phyloP scores from a whole-genome alignment of 2,888 invertebrate genomes.

The Ametastegia equiseti region DNA sequence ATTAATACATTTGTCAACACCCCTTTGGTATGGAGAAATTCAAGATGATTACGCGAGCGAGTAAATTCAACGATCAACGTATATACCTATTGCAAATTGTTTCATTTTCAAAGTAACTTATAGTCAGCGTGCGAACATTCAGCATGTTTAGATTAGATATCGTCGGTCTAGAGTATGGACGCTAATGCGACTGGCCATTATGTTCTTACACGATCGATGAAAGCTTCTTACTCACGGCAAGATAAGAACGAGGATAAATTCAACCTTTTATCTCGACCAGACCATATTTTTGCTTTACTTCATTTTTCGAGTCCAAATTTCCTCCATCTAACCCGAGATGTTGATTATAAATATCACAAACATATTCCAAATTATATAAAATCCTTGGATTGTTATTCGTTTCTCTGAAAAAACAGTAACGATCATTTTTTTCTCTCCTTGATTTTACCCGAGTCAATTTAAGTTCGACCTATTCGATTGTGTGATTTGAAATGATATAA shows the following conservation, averaged over 20 bases:
- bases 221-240: not conserved
- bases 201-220: not conserved
- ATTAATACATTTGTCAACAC: not conserved
- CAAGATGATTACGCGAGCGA: no score
- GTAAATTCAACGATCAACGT: not conserved
- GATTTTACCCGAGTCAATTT: not conserved
- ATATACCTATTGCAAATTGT: not conserved
- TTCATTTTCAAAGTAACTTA: not conserved
- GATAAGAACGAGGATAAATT: slow-evolving; percentile 1
- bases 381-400: not conserved
- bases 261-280: not conserved
- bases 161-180: not conserved
- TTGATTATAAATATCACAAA: not conserved
- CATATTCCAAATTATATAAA: not conserved
- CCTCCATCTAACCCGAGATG: not conserved
- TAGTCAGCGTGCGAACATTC: not conserved
- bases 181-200: not conserved
- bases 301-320: not conserved
- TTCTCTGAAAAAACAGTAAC: not conserved
- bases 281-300: not conserved
- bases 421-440: no score
- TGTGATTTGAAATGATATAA: not conserved
- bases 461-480: not conserved
- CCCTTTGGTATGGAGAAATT: not conserved
- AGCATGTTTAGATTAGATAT: not conserved